A percentile compares a stretch with the other conserved stretches of the same genome.
phyloP scores from a whole-genome alignment of 2,797 vertebrate genomes.

The Vultur gryphus region DNA sequence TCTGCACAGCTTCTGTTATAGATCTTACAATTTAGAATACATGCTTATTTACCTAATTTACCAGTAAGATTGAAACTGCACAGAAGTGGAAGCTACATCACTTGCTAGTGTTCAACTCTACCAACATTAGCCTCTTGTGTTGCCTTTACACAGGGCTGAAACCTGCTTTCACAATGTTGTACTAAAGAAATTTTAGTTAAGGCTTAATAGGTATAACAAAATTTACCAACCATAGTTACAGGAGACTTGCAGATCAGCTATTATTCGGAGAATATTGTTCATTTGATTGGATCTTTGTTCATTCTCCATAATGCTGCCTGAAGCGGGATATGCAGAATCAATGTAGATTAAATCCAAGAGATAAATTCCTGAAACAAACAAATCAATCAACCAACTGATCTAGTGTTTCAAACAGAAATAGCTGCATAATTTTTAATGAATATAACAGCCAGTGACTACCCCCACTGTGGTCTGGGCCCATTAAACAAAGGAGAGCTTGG shows the following conservation, averaged over 20 bases:
- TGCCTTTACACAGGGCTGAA: not conserved
- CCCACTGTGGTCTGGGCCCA: not conserved
- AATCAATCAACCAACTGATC: not conserved
- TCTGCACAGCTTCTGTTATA: not conserved
- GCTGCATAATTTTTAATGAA: not conserved
- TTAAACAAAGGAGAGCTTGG: not conserved
- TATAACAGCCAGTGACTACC: not conserved
- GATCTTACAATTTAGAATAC: not conserved
- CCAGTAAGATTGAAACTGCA: not conserved
- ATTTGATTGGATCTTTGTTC: conserved; percentile 96
- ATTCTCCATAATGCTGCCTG: conserved; percentile 95
- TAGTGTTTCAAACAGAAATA: not conserved
- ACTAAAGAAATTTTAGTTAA: not conserved
- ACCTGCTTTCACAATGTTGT: not conserved
- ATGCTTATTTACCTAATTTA: not conserved
- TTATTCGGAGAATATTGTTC: conserved; percentile 95
- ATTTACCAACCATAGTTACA: conserved; percentile 87
- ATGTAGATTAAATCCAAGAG: conserved; percentile 97
- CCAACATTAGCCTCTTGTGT: not conserved
- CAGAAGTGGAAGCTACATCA: not conserved
- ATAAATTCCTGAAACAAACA: conserved; percentile 87
- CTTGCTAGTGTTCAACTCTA: not conserved
- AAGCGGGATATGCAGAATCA: conserved; percentile 96
- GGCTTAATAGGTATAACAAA: not conserved
- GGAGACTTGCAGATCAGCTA: conserved; percentile 93